A percentile compares a stretch with the other conserved stretches of the same genome.
Evolutionary conservation across 2,888 invertebrate species (phyloP).

Genomic region (Junonia oenone): DNA sequence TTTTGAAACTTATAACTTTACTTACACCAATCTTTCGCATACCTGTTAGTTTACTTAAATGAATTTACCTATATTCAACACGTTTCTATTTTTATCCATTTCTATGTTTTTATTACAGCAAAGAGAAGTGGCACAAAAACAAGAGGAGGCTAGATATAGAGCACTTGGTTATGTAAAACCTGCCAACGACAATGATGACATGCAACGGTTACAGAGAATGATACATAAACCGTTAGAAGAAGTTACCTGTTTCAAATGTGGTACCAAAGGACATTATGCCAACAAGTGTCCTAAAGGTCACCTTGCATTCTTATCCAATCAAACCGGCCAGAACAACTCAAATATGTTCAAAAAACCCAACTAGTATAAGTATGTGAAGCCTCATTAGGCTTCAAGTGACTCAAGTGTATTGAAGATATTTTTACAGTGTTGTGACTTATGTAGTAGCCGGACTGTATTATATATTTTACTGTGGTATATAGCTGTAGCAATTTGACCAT

Average conservation of each 20-base stretch:
- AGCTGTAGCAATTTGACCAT: too few relatives aligned
- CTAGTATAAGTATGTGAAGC: slow-evolving; percentile 58
- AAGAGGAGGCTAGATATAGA: slow-evolving; percentile 77
- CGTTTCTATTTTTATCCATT: too few relatives aligned
- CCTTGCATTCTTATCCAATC: slow-evolving; percentile 93
- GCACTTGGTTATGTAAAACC: slow-evolving; percentile 74
- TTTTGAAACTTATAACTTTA: too few relatives aligned
- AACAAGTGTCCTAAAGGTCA: slow-evolving; percentile 99
- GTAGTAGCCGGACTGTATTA: too few relatives aligned
- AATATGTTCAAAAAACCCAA: slow-evolving; percentile 59
- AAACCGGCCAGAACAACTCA: slow-evolving; percentile 50
- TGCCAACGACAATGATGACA: slow-evolving; percentile 44
- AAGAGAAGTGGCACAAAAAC: slow-evolving; percentile 75
- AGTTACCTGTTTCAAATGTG: slow-evolving; percentile 99
- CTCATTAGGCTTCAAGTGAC: slow-evolving; percentile 39
- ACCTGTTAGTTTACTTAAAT: too few relatives aligned
- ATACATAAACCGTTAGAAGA: slow-evolving; percentile 93
- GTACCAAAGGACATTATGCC: slow-evolving; percentile 99
- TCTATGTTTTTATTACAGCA: slow-evolving; percentile 64
- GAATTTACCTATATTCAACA: too few relatives aligned
- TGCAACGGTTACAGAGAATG: slow-evolving; percentile 43
- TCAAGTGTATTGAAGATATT: slow-evolving; percentile 8
- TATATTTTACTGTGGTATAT: too few relatives aligned
- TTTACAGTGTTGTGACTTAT: neutral
- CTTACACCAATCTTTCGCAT: too few relatives aligned